Evolutionary conservation across 1,140 invertebrate genomes (phyloP), one percentile per base, ranked within the genome.

Genomic region (Varroa destructor): DNA sequence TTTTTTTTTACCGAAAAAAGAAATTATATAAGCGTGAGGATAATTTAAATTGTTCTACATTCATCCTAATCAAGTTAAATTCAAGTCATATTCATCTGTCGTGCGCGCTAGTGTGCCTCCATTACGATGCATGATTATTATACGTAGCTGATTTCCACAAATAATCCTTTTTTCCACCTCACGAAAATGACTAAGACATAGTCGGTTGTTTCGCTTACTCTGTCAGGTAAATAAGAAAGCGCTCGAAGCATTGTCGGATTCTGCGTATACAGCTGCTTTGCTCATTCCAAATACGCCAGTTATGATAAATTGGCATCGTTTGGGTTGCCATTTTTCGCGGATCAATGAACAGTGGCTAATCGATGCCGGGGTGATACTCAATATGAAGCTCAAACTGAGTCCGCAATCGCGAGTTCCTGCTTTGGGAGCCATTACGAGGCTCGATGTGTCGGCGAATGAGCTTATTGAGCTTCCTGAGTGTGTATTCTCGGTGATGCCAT

Each of bases 401-500:
- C 84, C 87, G 0, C 86, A 86, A 74, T 71, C 57, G 54, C 73
- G 67, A 43, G 84, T 86, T 73, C 81, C 89, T 42, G 87, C 89
- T 0, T 79, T 97, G 0, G 88, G 88, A 75, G 91, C 93, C 0
- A 89, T 99, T 37, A 99, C 95, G 0, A 84, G 93, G 56, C 81
- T 99, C 6, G 95, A 99, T 79, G 84, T 99, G 12, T 96, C 94
- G 1, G 87, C 88, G 75, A 98, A 98, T 80, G 85, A 86, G 58
- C 83, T 99, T 4, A 86, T 85, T 0, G 82, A 85, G 14, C 79
- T 98, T 72, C 95, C 95, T 0, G 78, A 86, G 12, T 85, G 87
- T 72, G 81, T 97, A 40, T 93, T 97, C 78, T 43, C 61, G 2
- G 85, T 89, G 75, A 81, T 97, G 72, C 84, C 85, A 55, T 92